Evolutionary conservation across 2,888 invertebrate species (phyloP), one percentile per base, ranked within the genome.

Genomic region (Geotrupes spiniger): DNA sequence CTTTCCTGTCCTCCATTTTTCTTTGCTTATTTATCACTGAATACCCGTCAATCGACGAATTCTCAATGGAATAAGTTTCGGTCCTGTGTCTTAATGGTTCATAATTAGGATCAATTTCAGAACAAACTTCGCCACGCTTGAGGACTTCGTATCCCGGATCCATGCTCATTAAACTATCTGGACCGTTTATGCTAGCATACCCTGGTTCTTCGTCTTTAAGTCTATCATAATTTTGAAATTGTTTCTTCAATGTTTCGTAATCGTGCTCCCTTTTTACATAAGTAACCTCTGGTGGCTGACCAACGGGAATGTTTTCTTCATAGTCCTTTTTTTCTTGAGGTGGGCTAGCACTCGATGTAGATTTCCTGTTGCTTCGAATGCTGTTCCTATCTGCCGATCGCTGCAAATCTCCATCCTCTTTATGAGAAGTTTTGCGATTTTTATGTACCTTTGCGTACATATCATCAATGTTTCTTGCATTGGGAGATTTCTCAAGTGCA

Each of bases 371-470:
- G 11, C 33, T 33, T 12, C 42, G 28, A 8, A 27, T 38, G n/a
- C 27, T 39, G 26, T 11, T 29, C 16, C 39, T 46, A 3, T 21
- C 31, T 5, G 39, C 15, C 9, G 6, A 12, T 33, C 11, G 12
- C 5, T 44, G 68, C 51, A 21, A 51, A 51, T 45, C 63, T 9
- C 46, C 36, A n/a, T 58, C 55, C 5, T 49, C 27, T n/a, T 54
- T 56, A 4, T 42, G 27, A 2, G 40, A 10, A 39, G 57, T 58
- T 41, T 62, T 63, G n/a, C 57, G 49, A 15, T 55, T 85, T 66
- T 89, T 89, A 64, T 83, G 80, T 12, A 92, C 92, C 76, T 92
- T 92, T 1, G 92, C 92, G 69, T 92, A 92, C 84, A 92, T 88
- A 62, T 90, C 91, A 61, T 92, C 92, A n/a, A 91, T 74, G 58